phyloP scores from a whole-genome alignment of 1,140 invertebrate genomes.

The Pseudomyrmex concolor region DNA sequence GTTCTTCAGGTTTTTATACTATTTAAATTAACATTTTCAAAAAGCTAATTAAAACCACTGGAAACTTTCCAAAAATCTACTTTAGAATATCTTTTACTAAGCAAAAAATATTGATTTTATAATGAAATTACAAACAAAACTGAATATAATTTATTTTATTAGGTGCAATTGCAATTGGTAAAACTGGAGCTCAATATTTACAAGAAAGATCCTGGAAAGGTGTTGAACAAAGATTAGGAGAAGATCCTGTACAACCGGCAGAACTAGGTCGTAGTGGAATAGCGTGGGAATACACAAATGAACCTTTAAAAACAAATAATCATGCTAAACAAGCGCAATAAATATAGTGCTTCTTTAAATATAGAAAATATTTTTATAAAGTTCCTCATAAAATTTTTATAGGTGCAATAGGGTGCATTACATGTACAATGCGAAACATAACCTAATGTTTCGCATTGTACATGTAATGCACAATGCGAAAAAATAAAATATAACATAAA shows the following conservation, averaged over 20 bases:
- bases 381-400: too few relatives aligned
- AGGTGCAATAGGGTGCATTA: too few relatives aligned
- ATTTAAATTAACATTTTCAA: not conserved
- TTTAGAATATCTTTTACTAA: not conserved
- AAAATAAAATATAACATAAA: too few relatives aligned
- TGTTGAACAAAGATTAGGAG: constrained; percentile 89
- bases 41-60: not conserved
- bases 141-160: constrained; percentile 37
- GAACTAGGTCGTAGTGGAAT: constrained; percentile 89
- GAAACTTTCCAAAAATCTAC: not conserved
- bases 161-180: constrained; percentile 83
- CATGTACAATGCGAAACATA: too few relatives aligned
- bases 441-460: too few relatives aligned
- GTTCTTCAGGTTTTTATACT: constrained; percentile 53
- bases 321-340: constrained; percentile 26
- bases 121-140: not conserved
- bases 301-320: constrained; percentile 63
- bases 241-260: constrained; percentile 87
- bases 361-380: constrained; percentile 9
- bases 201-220: constrained; percentile 90
- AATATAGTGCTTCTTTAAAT: constrained; percentile 27
- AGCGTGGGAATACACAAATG: constrained; percentile 84
- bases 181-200: constrained; percentile 86
- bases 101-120: not conserved
- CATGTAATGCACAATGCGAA: too few relatives aligned